A percentile compares a stretch with the other conserved stretches of the same genome.
These are phyloP conservation scores for Nannoperca obscura DNA, from an alignment of 2,797 vertebrate genomes.

Conservation along the genomic window DNA sequence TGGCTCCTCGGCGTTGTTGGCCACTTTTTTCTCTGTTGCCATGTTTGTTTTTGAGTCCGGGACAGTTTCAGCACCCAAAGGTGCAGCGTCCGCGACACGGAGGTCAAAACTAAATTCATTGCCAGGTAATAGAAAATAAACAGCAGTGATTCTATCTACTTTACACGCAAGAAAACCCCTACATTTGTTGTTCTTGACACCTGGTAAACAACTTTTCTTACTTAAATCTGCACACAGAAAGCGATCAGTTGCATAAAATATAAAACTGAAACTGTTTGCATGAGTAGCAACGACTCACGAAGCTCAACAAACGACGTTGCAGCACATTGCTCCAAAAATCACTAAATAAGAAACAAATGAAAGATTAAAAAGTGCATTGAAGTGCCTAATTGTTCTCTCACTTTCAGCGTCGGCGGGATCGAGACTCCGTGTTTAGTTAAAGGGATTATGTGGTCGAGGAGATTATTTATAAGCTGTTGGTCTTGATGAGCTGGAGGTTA, in stretches of 20 bases:
- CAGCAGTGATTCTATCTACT: background rate
- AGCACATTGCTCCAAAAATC: background rate
- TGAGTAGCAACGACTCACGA: background rate
- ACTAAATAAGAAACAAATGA: background rate
- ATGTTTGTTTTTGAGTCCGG: slow-evolving; percentile 47
- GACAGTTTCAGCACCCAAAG: slow-evolving; percentile 14
- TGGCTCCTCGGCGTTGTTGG: slow-evolving; percentile 10
- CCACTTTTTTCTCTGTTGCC: slow-evolving; percentile 27
- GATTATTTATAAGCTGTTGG: slow-evolving; percentile 69
- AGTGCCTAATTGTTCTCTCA: background rate
- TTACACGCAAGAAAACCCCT: background rate
- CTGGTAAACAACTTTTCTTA: background rate
- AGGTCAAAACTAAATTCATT: background rate
- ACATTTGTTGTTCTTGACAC: background rate
- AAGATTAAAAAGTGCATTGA: background rate
- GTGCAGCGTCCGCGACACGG: background rate
- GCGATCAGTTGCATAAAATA: background rate
- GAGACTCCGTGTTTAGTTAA: slow-evolving; percentile 40
- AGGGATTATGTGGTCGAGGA: slow-evolving; percentile 46
- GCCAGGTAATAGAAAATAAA: background rate
- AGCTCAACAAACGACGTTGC: too few species aligned
- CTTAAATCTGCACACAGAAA: background rate
- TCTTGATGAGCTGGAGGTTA: slow-evolving; percentile 53
- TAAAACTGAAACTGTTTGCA: background rate
- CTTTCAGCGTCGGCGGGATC: background rate